Base-by-base conservation (phyloP, 2,113 vertebrate species). In the Tor tambroides region DNA sequence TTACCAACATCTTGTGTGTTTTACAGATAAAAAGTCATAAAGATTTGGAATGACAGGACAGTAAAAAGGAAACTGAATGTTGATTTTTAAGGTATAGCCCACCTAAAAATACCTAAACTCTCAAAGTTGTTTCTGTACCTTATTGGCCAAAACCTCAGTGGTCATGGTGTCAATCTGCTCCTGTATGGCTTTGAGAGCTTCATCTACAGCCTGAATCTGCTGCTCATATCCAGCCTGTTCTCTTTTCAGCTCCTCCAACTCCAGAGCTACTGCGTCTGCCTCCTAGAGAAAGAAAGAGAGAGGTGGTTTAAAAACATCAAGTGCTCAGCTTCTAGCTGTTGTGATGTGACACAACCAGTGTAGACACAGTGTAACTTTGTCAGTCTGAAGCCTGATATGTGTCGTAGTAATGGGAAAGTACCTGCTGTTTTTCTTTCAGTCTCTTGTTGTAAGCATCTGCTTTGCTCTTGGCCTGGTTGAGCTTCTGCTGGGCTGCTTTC, bases 351-450 rank as follows among this genome's bases (percentile, higher is more conserved):
- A 19, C 17, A 19, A 56, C 56, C 7, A n/a, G 21, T 61, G 6
- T 21, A 59, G 54, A 59, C 54, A 11, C 2, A 2, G 51, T 56
- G 56, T 23, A 61, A 61, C 23, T 10, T 61, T n/a, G 56, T 61
- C 23, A n/a, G 56, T n/a, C 56, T 61, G 56, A 3, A 61, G 56
- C 23, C 56, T 61, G 9, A n/a, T 61, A n/a, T 1, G 7, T 23
- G 2, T n/a, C 56, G 2, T 61, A 26, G 17, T 11, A 21, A 43
- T 4, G 2, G 9, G 1, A 75, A 28, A 6, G 19, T 86, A 99
- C 98, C 96, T 99, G 98, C 86, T 98, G 96, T 76, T 95, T 97
- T 88, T 97, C 95, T 93, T 98, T 99, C 87, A 96, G 94, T 88
- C 96, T 96, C 93, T 96, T 96, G 86, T 91, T 97, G 91, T 96